Percentiles rank a stretch among this genome's conserved stretches.
Conservation (phyloP, 2,113 vertebrate species). For the Brienomyrus brachyistius region DNA sequence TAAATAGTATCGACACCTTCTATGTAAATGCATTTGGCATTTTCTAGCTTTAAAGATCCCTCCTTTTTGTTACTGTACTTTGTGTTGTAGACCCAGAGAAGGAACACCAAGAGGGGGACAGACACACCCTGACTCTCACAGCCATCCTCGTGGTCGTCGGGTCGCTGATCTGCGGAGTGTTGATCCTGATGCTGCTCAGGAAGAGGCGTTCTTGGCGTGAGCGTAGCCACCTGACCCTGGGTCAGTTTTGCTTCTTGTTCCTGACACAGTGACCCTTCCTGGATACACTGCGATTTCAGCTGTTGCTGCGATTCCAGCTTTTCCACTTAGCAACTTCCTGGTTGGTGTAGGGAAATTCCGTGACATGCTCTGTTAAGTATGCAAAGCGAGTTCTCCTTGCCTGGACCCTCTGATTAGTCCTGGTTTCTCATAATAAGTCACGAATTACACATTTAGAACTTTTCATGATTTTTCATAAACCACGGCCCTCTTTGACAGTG, state of each 20-base stretch:
- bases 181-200: constrained; percentile 13
- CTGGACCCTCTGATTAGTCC: neutral
- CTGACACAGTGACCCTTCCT: neutral
- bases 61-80: neutral
- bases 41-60: neutral
- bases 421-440: neutral
- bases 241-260: neutral
- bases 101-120: rapidly evolving
- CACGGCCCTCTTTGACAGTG: neutral
- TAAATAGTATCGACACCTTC: neutral
- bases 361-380: neutral
- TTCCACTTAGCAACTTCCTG: neutral
- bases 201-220: constrained; percentile 24
- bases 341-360: neutral
- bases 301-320: no score
- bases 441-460: neutral
- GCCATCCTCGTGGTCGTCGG: constrained; percentile 52
- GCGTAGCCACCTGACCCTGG: constrained; percentile 20
- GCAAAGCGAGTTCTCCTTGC: neutral
- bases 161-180: constrained; percentile 44
- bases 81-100: neutral
- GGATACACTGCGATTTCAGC: neutral
- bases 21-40: neutral
- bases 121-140: rapidly evolving
- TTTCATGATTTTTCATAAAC: neutral